A percentile compares a stretch with the other conserved stretches of the same genome.
Conservation (phyloP, 2,888 invertebrate species). For the Eremobia ochroleuca region DNA sequence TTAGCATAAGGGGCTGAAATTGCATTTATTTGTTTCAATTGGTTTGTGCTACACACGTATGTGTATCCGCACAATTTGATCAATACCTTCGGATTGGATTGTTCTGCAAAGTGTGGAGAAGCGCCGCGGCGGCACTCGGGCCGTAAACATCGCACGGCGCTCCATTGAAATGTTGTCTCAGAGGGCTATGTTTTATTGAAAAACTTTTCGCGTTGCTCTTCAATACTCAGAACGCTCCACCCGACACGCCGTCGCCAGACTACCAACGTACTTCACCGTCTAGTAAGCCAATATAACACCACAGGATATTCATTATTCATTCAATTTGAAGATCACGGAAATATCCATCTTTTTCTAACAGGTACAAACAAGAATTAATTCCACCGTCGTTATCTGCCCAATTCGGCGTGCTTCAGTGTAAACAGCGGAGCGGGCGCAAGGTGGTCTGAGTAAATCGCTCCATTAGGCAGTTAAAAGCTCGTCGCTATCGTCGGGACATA, state of each 20-base stretch:
- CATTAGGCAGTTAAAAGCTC: conserved; percentile 91
- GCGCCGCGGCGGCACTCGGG: conserved; percentile 74
- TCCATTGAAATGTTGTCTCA: conserved; percentile 89
- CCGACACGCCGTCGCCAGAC: conserved; percentile 68
- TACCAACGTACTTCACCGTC: conserved; percentile 35
- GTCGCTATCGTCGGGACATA: conserved; percentile 90
- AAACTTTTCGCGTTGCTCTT: conserved; percentile 84
- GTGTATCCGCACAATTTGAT: conserved; percentile 79
- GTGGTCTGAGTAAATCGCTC: conserved; percentile 90
- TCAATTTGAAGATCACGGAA: conserved; percentile 61
- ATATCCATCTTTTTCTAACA: conserved; percentile 64
- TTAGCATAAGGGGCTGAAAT: conserved; percentile 41
- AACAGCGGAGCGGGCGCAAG: conserved; percentile 86
- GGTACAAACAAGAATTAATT: conserved; percentile 74
- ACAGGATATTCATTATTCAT: conserved; percentile 46
- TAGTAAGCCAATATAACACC: conserved; percentile 33
- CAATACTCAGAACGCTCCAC: conserved; percentile 70
- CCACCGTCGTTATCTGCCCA: conserved; percentile 72
- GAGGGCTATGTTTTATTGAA: conserved; percentile 89
- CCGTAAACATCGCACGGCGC: conserved; percentile 85
- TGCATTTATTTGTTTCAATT: conserved; percentile 64
- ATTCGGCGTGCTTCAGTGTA: conserved; percentile 79
- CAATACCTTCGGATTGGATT: conserved; percentile 84
- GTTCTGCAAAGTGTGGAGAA: conserved; percentile 78
- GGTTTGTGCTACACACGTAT: conserved; percentile 53